Percentiles rank a stretch among this genome's conserved stretches.
Evolutionary conservation across 2,113 vertebrate species (phyloP).

Genomic region (Dendropsophus ebraccatus): DNA sequence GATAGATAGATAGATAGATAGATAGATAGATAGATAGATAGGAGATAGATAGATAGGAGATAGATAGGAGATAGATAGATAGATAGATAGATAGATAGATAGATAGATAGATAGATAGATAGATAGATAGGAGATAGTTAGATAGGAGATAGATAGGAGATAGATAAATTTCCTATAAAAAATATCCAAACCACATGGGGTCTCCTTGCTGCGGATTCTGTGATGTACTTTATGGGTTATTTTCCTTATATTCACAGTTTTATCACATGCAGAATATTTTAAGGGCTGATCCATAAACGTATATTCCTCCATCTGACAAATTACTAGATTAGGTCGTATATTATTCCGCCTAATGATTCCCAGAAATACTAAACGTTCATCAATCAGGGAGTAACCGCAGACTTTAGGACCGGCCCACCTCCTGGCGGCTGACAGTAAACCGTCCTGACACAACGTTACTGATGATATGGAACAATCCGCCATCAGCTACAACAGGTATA

Average conservation of each 20-base stretch:
- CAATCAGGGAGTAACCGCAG: slow-evolving; percentile 8
- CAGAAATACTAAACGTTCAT: slow-evolving; percentile 42
- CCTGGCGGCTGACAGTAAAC: not conserved
- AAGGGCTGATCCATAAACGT: not conserved
- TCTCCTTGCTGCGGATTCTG: not conserved
- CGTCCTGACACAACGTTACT: not conserved
- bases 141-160: too few species aligned
- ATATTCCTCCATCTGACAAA: not conserved
- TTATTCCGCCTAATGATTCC: slow-evolving; percentile 36
- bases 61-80: too few species aligned
- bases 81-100: not conserved
- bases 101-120: not conserved
- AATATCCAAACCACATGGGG: not conserved
- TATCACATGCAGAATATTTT: not conserved
- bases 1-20: not conserved
- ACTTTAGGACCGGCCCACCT: not conserved
- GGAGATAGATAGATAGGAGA: too few species aligned
- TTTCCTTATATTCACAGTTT: not conserved
- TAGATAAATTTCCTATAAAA: not conserved
- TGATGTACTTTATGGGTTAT: not conserved
- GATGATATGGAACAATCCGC: not conserved
- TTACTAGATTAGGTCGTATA: slow-evolving; percentile 22
- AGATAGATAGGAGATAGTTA: too few species aligned
- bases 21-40: not conserved
- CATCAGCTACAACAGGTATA: too few species aligned